A percentile compares a stretch with the other conserved stretches of the same genome.
These are phyloP conservation scores for Anguilla anguilla DNA, from an alignment of 2,797 vertebrate species.

Conservation along the genomic window DNA sequence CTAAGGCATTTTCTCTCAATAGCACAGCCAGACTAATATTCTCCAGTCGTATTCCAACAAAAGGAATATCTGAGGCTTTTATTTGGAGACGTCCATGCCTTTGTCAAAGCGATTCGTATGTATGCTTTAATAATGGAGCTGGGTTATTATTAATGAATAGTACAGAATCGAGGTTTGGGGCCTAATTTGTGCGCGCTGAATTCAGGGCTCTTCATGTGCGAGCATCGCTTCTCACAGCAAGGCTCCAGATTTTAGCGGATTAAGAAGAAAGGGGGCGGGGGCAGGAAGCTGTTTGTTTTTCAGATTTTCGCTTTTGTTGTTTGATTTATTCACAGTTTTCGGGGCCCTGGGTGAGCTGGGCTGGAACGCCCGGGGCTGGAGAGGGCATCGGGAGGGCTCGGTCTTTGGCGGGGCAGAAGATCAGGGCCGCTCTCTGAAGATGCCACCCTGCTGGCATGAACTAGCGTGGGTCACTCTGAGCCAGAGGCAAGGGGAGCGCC, in stretches of 20 bases:
- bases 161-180: neutral
- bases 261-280: neutral
- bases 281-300: neutral
- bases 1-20: neutral
- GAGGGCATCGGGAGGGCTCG: neutral
- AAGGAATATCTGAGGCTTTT: neutral
- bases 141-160: constrained; percentile 15
- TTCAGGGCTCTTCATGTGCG: neutral
- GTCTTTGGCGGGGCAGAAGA: neutral
- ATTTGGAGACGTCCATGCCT: neutral
- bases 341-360: neutral
- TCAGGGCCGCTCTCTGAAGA: neutral
- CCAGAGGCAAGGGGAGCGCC: constrained; percentile 7
- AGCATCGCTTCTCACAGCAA: neutral
- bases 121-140: neutral
- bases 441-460: neutral
- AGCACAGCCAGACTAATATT: neutral
- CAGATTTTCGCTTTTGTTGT: neutral
- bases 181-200: neutral
- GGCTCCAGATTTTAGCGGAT: neutral
- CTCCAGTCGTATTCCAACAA: neutral
- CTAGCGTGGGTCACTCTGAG: neutral
- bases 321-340: constrained; percentile 11
- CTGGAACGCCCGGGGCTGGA: neutral
- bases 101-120: neutral